Evolutionary conservation across 2,113 vertebrate species (phyloP), one percentile per base, ranked within the genome.

Genomic region (Centropus unirufus): DNA sequence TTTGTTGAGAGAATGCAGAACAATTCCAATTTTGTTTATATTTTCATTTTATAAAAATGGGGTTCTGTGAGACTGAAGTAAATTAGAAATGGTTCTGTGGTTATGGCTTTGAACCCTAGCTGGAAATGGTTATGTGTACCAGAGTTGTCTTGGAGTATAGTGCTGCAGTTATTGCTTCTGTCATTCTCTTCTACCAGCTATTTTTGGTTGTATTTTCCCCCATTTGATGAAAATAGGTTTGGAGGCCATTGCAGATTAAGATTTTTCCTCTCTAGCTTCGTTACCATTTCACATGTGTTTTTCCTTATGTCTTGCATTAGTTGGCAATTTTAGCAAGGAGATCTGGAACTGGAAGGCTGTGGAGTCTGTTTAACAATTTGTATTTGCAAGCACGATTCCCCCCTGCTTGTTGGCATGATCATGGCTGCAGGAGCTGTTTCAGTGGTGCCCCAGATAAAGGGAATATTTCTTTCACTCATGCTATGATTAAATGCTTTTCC

Each of bases 401-500:
- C 29, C 84, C 34, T 67, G 23, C 52, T 77, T 75, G 26, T 52
- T 90, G 76, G 47, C 19, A 21, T 70, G 52, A 26, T 22, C 30
- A 2, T 79, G 74, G 34, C 3, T 8, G 51, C 52, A 32, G 77
- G 94, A 87, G 21, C 69, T 75, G 80, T 40, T 81, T 52, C 69
- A 58, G 20, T 76, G 54, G 40, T 87, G 69, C 26, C 40, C 36
- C 32, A 78, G n/a, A 72, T 47, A 75, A 87, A 84, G 39, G 24
- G 64, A 92, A 23, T 74, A 69, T 86, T 94, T 91, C 16, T 39
- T 84, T 84, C 81, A 69, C 32, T 80, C 58, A 39, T 75, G 21
- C 44, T 91, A 3, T 89, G 68, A 75, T 94, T 89, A 62, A 42
- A 66, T 94, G 58, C 15, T n/a, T 92, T 95, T 88, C 16, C 15